Base-by-base conservation (phyloP, 2,888 invertebrate species). In the Amblyjoppa proteus region DNA sequence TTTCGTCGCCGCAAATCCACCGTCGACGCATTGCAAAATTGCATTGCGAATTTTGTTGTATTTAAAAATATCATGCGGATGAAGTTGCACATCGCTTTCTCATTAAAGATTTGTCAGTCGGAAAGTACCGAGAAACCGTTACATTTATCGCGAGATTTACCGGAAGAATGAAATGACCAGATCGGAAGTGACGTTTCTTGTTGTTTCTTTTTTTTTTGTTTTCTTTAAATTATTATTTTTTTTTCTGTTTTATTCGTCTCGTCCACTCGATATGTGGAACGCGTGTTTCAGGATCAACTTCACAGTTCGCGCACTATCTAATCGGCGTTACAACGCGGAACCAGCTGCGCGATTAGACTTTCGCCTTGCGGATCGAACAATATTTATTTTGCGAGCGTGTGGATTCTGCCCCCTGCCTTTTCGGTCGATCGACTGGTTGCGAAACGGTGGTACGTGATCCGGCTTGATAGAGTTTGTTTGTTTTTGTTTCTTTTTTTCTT, bases 1-100 rank as follows among this genome's bases (percentile, higher is more conserved):
- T 83, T 83, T 83, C 69, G 58, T 83, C 83, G 51, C 69, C 70
- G 28, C 64, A 49, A 83, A 83, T 83, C 69, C 83, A 53, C 31
- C 51, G 78, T 74, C 51, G 71, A 49, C 78, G 41, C 11, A 41
- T 78, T 74, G 20, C 20, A 20, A 20, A 20, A 20, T 20, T 20
- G 20, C 20, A 20, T 20, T 20, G 20, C 20, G 20, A 5, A 61
- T 61, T 61, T 61, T 31, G 41, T 28, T 61, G n/a, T 25, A 58
- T 56, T 20, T n/a, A 9, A 61, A 31, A 51, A 31, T 53, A 76
- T 45, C 28, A 41, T 25, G 20, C n/a, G 58, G 31, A 74, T 51
- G 20, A 25, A 20, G 25, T 25, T 56, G 56, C 13, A 45, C 3
- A n/a, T 34, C 6, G 34, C 41, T 3, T 41, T 41, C 41, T 41